Base-by-base conservation (phyloP, 2,797 vertebrate genomes). In the Sciaenops ocellatus region DNA sequence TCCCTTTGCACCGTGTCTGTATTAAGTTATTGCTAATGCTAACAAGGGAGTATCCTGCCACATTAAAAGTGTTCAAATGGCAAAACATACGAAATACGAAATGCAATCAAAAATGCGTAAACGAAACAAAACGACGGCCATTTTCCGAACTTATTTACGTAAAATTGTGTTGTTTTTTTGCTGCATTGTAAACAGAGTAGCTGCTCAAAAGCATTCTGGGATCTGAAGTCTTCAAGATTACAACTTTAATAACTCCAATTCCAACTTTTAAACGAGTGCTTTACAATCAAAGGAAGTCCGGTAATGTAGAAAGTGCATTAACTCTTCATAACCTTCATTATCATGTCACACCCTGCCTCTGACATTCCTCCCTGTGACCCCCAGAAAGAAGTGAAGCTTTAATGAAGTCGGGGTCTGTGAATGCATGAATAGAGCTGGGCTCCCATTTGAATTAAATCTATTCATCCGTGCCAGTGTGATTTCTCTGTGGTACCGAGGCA, bases 361-460 rank as follows among this genome's bases (percentile, higher is more conserved):
- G 73, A 87, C 76, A 81, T 79, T 83, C 84, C 70, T 83, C 82
- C 73, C 18, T 20, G n/a, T 88, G 83, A 86, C 85, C 85, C 34
- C 76, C 59, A 34, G 69, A 84, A 83, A 87, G 84, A 74, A 84
- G 82, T 18, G 44, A 63, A 67, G 86, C 82, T 83, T 83, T 90
- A 90, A 93, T 91, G 87, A 91, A 92, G 90, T 82, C 82, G 38
- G 71, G 83, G 63, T 69, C 76, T 72, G 82, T 28, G 51, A 86
- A 89, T 80, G 89, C 87, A 82, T 89, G 92, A 89, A 90, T 44
- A 81, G 85, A 38, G 17, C 78, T 1, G 76, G 71, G 83, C 89
- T 86, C 80, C 88, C 72, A 73, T 90, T 87, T 86, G 86, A 90
- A 92, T 91, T 89, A 90, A 90, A 91, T 79, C 87, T 86, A 85